Base-by-base conservation (phyloP, 1,140 invertebrate species). In the Drosophila lowei region DNA sequence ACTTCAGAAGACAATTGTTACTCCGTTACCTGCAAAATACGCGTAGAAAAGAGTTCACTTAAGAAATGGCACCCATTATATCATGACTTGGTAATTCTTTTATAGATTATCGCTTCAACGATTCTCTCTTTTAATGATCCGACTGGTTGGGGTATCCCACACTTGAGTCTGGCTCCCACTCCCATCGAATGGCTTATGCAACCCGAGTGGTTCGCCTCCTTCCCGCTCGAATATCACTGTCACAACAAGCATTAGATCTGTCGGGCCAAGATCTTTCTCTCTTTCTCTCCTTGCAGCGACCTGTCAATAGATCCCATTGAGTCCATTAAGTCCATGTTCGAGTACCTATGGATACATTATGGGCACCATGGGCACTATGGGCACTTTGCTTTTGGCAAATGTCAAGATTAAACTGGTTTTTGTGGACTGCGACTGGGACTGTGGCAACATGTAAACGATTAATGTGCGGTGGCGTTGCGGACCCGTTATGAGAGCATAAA, bases 361-460 rank as follows among this genome's bases (percentile, higher is more conserved):
- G 42, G 18, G 15, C 8, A 18, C 18, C 2, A 18, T 18, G 18
- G 18, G 15, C 8, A 18, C 18, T 18, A 18, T 18, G 18, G 18
- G 18, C 18, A 18, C 18, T 18, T 9, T 13, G 34, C 50, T 3
- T 16, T 53, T 21, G 43, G 16, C 44, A 91, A 92, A 62, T 92
- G 92, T 61, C 77, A 93, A 57, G 93, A 93, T 46, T 72, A 92
- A 43, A 90, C 92, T 48, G 91, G 92, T 53, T 92, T 93, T 93
- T 77, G 92, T 92, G 70, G 92, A 3, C 30, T 34, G 28, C 2
- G 28, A 8, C 30, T 34, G 30, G 30, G 5, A 23, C 23, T 30
- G 30, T 30, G 30, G 92, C 23, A 92, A 92, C 28, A 74, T 93
- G 30, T 61, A 43, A 61, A 25, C 57, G 93, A 92, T 48, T 57